Evolutionary conservation across 2,113 vertebrate species (phyloP).

Genomic region (Nyctereutes procyonoides): DNA sequence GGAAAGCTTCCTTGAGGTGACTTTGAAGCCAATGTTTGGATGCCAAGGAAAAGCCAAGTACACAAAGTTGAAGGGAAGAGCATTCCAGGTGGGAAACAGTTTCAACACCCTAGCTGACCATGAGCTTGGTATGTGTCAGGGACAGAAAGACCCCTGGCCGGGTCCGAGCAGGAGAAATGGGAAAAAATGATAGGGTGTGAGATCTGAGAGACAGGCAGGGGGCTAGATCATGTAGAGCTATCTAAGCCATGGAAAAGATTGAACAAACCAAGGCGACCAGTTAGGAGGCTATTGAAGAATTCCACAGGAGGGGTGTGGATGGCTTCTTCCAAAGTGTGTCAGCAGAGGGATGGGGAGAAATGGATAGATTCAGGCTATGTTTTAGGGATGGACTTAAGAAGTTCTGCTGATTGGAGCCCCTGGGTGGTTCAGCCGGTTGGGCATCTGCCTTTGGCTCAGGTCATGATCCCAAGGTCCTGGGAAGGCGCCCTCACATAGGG

Average conservation of each 20-base stretch:
- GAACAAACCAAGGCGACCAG: not conserved
- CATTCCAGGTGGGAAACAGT: not conserved
- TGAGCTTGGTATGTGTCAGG: not conserved
- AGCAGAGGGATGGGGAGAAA: not conserved
- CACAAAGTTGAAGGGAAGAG: not conserved
- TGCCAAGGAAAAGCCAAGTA: not conserved
- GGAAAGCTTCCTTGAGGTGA: not conserved
- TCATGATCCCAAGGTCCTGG: too few relatives aligned
- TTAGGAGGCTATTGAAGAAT: not conserved
- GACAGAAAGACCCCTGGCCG: not conserved
- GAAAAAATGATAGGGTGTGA: not conserved
- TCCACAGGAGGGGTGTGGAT: not conserved
- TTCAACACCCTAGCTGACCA: not conserved
- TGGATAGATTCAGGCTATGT: not conserved
- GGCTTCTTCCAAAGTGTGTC: not conserved
- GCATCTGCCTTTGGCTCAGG: too few relatives aligned
- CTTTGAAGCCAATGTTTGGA: not conserved
- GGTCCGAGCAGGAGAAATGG: not conserved
- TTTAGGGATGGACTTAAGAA: not conserved
- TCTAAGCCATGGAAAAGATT: fast-evolving
- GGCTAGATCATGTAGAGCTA: fast-evolving
- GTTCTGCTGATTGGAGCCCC: not conserved
- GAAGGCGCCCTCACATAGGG: too few relatives aligned
- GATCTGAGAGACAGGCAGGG: not conserved
- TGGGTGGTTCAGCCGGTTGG: too few relatives aligned